phyloP scores from a whole-genome alignment of 2,797 vertebrate species.

The Sandelia bainsii region DNA sequence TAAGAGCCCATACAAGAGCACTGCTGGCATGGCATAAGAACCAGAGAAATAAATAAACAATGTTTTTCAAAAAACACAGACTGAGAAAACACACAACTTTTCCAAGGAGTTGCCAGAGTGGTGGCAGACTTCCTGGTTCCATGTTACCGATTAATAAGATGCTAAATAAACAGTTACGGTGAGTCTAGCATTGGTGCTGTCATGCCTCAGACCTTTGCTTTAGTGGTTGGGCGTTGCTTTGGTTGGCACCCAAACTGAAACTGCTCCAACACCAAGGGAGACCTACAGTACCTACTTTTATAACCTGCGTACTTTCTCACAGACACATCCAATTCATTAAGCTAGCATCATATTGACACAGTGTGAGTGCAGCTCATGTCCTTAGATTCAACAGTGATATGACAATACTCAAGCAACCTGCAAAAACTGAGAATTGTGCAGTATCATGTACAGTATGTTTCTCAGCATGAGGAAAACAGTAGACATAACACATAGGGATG shows the following conservation, averaged over 20 bases:
- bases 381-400: constrained; percentile 6
- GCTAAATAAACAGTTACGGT: constrained; percentile 69
- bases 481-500: constrained; percentile 17
- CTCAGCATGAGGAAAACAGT: constrained; percentile 13
- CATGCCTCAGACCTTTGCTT: constrained; percentile 47
- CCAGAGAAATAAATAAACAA: constrained; percentile 68
- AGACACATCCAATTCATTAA: constrained; percentile 54
- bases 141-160: constrained; percentile 70
- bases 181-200: constrained; percentile 46
- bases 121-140: constrained; percentile 41
- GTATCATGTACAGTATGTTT: constrained; percentile 12
- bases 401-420: not conserved
- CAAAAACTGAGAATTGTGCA: constrained; percentile 13
- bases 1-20: constrained; percentile 62
- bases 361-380: constrained; percentile 2
- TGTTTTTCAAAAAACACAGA: constrained; percentile 29
- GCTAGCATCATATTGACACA: not conserved
- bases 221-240: constrained; percentile 51
- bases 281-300: constrained; percentile 44
- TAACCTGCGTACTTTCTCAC: constrained; percentile 45
- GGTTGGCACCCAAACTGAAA: constrained; percentile 51
- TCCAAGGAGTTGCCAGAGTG: constrained; percentile 55
- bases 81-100: constrained; percentile 56
- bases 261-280: constrained; percentile 4
- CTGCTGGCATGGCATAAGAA: constrained; percentile 66